phyloP scores from a whole-genome alignment of 2,113 vertebrate genomes.

The Ctenomys sociabilis region DNA sequence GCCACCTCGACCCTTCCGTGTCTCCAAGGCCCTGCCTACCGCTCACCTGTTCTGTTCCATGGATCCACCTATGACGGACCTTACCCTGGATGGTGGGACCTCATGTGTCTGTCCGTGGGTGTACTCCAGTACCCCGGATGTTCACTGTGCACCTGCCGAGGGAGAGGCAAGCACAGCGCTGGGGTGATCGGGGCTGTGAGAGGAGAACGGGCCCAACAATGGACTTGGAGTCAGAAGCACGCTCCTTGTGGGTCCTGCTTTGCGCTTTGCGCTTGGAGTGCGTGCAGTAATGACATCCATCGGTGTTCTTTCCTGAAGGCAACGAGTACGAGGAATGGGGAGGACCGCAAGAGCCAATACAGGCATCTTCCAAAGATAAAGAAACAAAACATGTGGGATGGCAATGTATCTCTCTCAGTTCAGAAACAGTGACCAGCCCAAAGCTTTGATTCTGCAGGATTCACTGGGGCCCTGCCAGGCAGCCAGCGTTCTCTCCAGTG shows the following conservation, averaged over 20 bases:
- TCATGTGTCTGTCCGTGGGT: not conserved
- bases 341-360: not conserved
- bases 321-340: not conserved
- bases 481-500: not conserved
- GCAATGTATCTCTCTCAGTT: not conserved
- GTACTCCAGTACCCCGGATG: too few relatives aligned
- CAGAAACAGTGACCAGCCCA: too few relatives aligned
- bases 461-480: fast-evolving
- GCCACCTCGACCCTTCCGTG: not conserved
- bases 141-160: not conserved
- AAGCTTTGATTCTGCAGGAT: not conserved
- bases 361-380: not conserved
- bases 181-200: fast-evolving
- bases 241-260: fast-evolving
- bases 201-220: not conserved
- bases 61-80: not conserved
- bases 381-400: not conserved
- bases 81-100: not conserved
- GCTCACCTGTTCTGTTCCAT: not conserved
- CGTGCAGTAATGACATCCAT: too few relatives aligned
- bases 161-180: not conserved
- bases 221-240: not conserved
- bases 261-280: not conserved
- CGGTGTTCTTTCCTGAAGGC: not conserved
- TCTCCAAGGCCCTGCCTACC: not conserved